These are phyloP conservation scores for Zaprionus camerounensis DNA, from an alignment of 1,140 invertebrate species.

Conservation along the genomic window DNA sequence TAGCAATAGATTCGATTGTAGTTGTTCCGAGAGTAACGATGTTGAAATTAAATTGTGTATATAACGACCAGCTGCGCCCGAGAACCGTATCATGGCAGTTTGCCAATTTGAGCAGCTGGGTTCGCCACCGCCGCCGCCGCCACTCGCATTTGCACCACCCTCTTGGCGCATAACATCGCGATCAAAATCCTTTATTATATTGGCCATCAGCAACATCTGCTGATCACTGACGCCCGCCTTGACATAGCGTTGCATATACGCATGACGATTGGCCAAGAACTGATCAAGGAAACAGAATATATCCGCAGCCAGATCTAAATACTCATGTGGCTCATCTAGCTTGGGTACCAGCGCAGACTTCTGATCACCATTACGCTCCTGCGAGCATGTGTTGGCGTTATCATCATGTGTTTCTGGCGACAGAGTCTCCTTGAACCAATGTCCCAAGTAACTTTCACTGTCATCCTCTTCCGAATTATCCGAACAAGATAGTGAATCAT, in stretches of 20 bases:
- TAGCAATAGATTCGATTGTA: conserved; percentile 90
- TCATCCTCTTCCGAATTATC: conserved; percentile 94
- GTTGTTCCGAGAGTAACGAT: conserved; percentile 87
- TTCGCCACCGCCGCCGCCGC: conserved; percentile 24
- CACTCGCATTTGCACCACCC: conserved; percentile 27
- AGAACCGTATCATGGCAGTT: conserved; percentile 80
- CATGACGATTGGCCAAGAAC: conserved; percentile 80
- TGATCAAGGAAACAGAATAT: conserved; percentile 83
- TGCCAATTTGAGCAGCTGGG: conserved; percentile 73
- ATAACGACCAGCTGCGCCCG: conserved; percentile 81
- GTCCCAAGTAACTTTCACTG: conserved; percentile 94
- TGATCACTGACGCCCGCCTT: conserved; percentile 88
- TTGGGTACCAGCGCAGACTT: conserved; percentile 90
- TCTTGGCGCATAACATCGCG: conserved; percentile 86
- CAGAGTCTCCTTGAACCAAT: conserved; percentile 96
- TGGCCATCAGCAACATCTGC: conserved; percentile 92
- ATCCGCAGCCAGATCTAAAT: conserved; percentile 74
- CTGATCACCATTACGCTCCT: conserved; percentile 84
- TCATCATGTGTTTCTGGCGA: conserved; percentile 90
- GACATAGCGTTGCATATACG: conserved; percentile 86
- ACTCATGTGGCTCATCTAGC: conserved; percentile 93
- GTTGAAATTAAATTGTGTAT: conserved; percentile 90
- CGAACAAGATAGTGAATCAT: conserved; percentile 95
- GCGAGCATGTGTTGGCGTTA: conserved; percentile 84
- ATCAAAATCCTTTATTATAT: conserved; percentile 93